A percentile compares a stretch with the other conserved stretches of the same genome.
Conservation (phyloP, 1,140 invertebrate species). For the Pinna nobilis region DNA sequence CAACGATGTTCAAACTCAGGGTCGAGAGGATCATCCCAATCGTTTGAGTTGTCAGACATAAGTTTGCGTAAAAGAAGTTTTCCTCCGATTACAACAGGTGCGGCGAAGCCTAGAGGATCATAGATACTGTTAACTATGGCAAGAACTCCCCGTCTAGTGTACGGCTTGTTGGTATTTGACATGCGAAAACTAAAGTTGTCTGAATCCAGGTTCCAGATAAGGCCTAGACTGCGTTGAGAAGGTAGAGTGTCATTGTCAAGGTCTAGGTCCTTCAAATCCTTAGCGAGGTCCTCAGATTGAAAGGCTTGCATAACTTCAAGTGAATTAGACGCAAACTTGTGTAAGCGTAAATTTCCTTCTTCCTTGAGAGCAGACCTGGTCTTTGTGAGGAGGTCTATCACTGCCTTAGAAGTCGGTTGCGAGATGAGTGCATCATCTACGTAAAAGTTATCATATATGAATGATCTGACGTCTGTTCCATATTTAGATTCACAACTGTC, state of each 20-base stretch:
- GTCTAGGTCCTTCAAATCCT: conserved; percentile 38
- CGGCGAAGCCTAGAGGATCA: conserved; percentile 46
- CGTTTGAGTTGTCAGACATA: conserved; percentile 26
- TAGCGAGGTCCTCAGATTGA: conserved; percentile 21
- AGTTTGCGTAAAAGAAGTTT: conserved; percentile 40
- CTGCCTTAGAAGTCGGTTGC: conserved; percentile 1
- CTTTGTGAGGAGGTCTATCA: conserved; percentile 21
- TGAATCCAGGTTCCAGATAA: conserved; percentile 33
- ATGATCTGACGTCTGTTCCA: conserved; percentile 7
- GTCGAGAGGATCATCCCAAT: conserved; percentile 45
- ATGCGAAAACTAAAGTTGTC: conserved; percentile 36
- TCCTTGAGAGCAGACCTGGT: conserved; percentile 13
- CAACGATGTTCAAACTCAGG: conserved; percentile 17
- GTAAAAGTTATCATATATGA: conserved; percentile 34
- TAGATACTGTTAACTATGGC: conserved; percentile 37
- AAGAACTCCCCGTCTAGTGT: conserved; percentile 34
- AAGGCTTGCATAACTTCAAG: conserved; percentile 19
- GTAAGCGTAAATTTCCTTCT: conserved; percentile 22
- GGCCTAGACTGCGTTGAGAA: conserved; percentile 35
- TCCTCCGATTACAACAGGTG: conserved; percentile 42
- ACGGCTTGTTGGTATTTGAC: conserved; percentile 30
- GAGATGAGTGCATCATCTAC: conserved; percentile 35
- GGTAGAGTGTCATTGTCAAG: conserved; percentile 18
- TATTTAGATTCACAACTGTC: conserved; percentile 5
- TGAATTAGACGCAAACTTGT: conserved; percentile 35